Evolutionary conservation across 2,113 vertebrate genomes (phyloP).

Genomic region (Tangachromis dhanisi): DNA sequence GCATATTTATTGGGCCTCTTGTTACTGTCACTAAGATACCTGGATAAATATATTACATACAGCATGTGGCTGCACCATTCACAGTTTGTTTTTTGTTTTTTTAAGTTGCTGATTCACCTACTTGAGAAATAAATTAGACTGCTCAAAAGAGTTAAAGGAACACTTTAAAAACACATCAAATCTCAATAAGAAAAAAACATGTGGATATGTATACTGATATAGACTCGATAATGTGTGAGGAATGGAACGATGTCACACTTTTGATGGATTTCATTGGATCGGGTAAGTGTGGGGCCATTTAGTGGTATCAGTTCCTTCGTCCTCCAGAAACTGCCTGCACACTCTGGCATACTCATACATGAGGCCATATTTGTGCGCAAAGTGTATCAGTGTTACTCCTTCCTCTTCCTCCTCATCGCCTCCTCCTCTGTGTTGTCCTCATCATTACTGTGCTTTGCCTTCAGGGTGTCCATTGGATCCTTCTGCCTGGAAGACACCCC

Average conservation of each 20-base stretch:
- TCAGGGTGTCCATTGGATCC: slow-evolving; percentile 27
- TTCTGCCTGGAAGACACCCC: slow-evolving; percentile 40
- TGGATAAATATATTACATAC: background rate
- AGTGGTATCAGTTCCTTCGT: background rate
- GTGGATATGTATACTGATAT: background rate
- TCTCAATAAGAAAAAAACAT: background rate
- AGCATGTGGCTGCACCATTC: background rate
- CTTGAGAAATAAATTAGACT: background rate
- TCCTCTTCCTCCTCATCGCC: background rate
- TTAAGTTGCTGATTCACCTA: background rate
- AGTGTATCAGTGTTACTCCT: background rate
- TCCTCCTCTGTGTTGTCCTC: background rate
- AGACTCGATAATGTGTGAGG: background rate
- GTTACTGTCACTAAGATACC: background rate
- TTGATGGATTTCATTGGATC: background rate
- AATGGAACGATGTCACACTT: background rate
- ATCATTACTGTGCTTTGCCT: slow-evolving; percentile 4
- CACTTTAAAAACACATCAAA: background rate
- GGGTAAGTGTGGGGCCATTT: background rate
- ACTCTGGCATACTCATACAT: background rate
- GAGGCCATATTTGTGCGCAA: background rate
- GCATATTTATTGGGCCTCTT: background rate
- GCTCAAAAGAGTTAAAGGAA: background rate
- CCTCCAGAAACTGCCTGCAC: background rate
- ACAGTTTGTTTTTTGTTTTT: fast-evolving